These are phyloP conservation scores for Sebastes dallii DNA, from an alignment of 2,797 vertebrate species.

Conservation along the genomic window DNA sequence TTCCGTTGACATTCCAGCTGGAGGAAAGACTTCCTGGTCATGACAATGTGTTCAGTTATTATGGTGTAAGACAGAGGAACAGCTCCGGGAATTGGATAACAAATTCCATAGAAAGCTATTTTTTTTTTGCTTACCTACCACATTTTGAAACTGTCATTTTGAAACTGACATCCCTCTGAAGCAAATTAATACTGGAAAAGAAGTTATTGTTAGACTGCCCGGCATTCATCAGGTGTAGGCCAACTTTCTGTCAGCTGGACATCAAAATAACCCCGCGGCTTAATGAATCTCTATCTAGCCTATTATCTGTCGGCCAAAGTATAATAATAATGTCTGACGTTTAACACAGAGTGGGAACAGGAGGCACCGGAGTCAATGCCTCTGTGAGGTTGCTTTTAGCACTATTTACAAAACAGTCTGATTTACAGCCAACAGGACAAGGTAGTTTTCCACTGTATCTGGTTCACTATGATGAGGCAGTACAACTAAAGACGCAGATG, in stretches of 20 bases:
- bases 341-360: conserved; percentile 13
- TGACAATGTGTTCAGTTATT: conserved; percentile 65
- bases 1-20: conserved; percentile 72
- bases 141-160: neutral
- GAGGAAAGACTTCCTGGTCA: conserved; percentile 71
- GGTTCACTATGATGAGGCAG: neutral
- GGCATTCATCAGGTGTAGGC: neutral
- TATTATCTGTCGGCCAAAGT: conserved; percentile 17
- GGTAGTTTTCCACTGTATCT: conserved; percentile 53
- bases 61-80: neutral
- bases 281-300: conserved; percentile 32
- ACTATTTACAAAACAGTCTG: conserved; percentile 60
- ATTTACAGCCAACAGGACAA: conserved; percentile 16
- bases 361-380: conserved; percentile 3
- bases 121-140: conserved; percentile 23
- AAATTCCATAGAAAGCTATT: neutral
- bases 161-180: neutral
- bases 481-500: neutral
- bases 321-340: conserved; percentile 29
- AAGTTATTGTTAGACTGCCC: conserved; percentile 13
- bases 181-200: conserved; percentile 5
- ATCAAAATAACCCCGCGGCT: conserved; percentile 1
- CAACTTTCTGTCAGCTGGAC: conserved; percentile 32
- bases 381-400: conserved; percentile 16
- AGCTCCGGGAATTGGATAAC: neutral